Evolutionary conservation across 2,797 vertebrate genomes (phyloP), one percentile per base, ranked within the genome.

Genomic region (Alca torda): DNA sequence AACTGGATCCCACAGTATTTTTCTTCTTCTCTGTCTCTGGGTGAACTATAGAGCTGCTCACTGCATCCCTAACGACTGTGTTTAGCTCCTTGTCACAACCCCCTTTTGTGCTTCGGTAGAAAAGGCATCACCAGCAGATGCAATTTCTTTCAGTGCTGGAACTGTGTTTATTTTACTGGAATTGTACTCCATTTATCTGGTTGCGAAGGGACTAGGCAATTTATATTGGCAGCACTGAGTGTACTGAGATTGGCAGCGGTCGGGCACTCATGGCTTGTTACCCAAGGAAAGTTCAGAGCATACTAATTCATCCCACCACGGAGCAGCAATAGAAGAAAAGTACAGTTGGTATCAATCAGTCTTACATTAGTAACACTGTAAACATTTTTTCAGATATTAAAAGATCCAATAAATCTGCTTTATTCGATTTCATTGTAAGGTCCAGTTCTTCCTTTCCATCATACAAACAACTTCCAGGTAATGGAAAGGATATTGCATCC

Each of bases 121-220:
- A 94, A 95, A 95, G 82, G 72, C 89, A 78, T 92, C 72, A 80
- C 60, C 63, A 89, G 90, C 90, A 91, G 95, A 83, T 80, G 90
- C 81, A 91, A 83, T 94, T 94, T 95, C 68, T 91, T 85, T 92
- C 87, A 89, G 89, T 28, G 90, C 48, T 93, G 89, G 90, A 76
- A 94, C 77, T 77, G 80, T 95, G 93, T 96, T 95, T 95, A 82
- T 96, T 94, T 96, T 90, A 67, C 83, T 95, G 90, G 91, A 93
- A 92, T 94, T 75, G 88, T 46, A 26, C 86, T 87, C 92, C 88
- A 83, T 94, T 96, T 95, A 54, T 95, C 94, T 90, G 46, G 64
- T 95, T 87, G 84, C 72, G 89, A 92, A 95, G 43, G 84, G 90
- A 92, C 48, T 20, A 76, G 59, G 92, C 64, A 92, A 90, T 95